Conservation (phyloP, 2,888 invertebrate species). For the Drymonia ruficornis region DNA sequence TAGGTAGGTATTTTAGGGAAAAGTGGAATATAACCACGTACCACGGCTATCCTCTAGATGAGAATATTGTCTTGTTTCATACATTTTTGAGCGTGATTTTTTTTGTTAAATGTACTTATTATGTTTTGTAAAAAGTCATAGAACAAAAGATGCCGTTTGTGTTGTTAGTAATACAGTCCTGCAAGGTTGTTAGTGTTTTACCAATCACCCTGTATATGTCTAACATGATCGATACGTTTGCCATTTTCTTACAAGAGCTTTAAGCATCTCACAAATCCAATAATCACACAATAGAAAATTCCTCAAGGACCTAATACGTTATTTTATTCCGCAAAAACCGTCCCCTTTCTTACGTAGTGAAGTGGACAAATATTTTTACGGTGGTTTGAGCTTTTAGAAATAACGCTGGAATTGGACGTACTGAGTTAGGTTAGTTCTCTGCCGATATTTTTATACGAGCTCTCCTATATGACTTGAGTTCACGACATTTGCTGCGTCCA, state of each 20-base stretch:
- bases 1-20: too few relatives aligned
- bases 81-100: too few relatives aligned
- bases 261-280: not conserved
- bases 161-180: too few relatives aligned
- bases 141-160: too few relatives aligned
- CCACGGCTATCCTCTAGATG: too few relatives aligned
- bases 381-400: constrained; percentile 21
- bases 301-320: constrained; percentile 7
- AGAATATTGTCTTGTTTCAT: too few relatives aligned
- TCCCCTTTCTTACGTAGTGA: constrained; percentile 9
- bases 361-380: constrained; percentile 24
- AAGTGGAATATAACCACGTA: too few relatives aligned
- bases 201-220: too few relatives aligned
- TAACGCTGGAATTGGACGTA: constrained; percentile 25
- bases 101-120: too few relatives aligned
- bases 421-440: not conserved
- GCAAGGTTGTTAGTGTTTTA: too few relatives aligned
- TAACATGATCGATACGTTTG: not conserved
- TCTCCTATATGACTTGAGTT: not conserved
- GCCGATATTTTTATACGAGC: not conserved
- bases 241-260: not conserved
- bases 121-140: too few relatives aligned
- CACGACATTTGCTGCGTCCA: too few relatives aligned
- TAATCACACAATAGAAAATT: constrained; percentile 3
- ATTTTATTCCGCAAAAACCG: constrained; percentile 17